Conservation (phyloP, 1,140 invertebrate species). For the Cotesia chilonis region DNA sequence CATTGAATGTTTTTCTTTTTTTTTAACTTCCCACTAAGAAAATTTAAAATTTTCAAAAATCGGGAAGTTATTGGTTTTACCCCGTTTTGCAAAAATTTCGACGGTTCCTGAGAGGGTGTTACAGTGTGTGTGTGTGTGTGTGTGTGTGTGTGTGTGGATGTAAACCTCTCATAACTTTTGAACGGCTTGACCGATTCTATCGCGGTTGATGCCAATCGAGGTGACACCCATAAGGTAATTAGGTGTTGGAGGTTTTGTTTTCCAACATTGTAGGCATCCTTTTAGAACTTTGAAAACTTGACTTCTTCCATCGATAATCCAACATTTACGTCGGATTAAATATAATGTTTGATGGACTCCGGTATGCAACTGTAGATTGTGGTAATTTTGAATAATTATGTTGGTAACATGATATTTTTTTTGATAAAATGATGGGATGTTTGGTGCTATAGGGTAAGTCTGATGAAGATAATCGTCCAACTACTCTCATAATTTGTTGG, state of each 20-base stretch:
- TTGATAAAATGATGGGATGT: conserved; percentile 40
- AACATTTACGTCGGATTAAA: conserved; percentile 39
- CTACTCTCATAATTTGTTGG: too few relatives aligned
- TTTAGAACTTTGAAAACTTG: conserved; percentile 37
- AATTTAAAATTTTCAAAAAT: too few relatives aligned
- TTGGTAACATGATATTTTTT: conserved; percentile 23
- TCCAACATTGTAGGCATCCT: conserved; percentile 52
- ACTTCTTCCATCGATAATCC: conserved; percentile 48
- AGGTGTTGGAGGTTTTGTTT: conserved; percentile 39
- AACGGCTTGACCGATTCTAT: not conserved
- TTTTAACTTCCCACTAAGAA: too few relatives aligned
- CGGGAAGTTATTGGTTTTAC: not conserved
- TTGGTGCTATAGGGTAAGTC: not conserved
- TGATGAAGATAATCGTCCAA: too few relatives aligned
- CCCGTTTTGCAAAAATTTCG: too few relatives aligned
- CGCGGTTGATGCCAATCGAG: too few relatives aligned
- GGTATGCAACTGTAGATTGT: conserved; percentile 19
- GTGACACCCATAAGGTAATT: conserved; percentile 44
- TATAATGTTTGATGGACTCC: conserved; percentile 7
- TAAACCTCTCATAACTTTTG: not conserved
- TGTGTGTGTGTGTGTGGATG: too few relatives aligned
- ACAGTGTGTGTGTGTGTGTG: too few relatives aligned
- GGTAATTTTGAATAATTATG: conserved; percentile 22
- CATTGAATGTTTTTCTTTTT: too few relatives aligned
- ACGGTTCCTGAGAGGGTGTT: too few relatives aligned